Conservation (phyloP, 2,797 vertebrate species). For the Pipistrellus nathusii region DNA sequence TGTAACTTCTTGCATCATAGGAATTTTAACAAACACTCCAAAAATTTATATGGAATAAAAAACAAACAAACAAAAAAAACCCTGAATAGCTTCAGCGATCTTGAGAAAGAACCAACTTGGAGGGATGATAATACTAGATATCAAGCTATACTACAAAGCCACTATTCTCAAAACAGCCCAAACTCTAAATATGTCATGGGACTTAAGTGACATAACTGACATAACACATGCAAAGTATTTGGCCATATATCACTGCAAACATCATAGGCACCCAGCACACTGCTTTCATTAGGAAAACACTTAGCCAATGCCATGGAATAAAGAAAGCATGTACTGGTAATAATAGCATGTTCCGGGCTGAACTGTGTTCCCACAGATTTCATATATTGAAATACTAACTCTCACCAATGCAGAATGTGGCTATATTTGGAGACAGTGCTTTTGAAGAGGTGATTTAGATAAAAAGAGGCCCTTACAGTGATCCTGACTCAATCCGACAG, state of each 20-base stretch:
- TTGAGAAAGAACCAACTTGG: no score
- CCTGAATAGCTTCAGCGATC: no score
- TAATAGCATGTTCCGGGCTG: not conserved
- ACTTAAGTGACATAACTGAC: not conserved
- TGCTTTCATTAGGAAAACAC: not conserved
- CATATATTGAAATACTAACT: not conserved
- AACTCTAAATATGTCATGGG: not conserved
- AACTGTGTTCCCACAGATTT: not conserved
- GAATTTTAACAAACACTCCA: not conserved
- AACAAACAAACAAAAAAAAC: no score
- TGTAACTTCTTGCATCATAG: not conserved
- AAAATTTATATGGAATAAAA: no score
- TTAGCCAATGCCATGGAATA: not conserved
- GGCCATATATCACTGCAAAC: not conserved
- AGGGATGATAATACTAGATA: no score
- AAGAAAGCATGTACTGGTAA: not conserved
- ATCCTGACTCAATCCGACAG: not conserved
- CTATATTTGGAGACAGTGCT: not conserved
- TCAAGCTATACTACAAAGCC: no score
- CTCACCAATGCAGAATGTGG: not conserved
- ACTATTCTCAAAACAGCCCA: no score
- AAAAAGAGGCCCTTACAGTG: not conserved
- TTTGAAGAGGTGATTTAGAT: not conserved
- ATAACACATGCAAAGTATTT: not conserved
- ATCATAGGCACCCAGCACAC: not conserved